Evolutionary conservation across 2,797 vertebrate genomes (phyloP).

Genomic region (Xenops minutus): DNA sequence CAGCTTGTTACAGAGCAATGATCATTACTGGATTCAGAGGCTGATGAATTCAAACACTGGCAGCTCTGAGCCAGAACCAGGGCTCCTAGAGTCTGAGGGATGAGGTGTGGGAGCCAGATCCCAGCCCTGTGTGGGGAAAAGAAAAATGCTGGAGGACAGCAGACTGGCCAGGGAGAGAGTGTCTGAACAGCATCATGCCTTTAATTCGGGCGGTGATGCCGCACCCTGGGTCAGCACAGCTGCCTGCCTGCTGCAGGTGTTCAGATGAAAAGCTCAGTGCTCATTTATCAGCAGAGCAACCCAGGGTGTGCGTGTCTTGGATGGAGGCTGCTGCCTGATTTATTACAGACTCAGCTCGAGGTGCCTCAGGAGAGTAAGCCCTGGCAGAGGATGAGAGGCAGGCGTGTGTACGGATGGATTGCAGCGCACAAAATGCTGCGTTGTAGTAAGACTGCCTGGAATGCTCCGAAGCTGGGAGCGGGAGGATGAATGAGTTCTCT

Average conservation of each 20-base stretch:
- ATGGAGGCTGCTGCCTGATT: constrained; percentile 41
- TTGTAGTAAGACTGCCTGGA: constrained; percentile 11
- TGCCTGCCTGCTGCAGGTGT: constrained; percentile 18
- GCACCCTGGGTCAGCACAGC: accelerated
- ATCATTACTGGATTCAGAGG: background rate
- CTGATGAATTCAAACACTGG: background rate
- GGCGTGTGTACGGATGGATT: background rate
- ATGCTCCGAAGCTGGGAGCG: accelerated
- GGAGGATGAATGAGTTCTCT: constrained; percentile 19
- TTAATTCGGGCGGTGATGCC: accelerated
- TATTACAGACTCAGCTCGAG: background rate
- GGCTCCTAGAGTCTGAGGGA: background rate
- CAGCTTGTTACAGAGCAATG: background rate
- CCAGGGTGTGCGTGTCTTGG: constrained; percentile 2
- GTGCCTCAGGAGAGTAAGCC: background rate
- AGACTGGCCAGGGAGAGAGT: background rate
- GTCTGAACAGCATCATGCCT: background rate
- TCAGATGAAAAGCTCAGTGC: background rate
- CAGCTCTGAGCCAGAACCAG: background rate
- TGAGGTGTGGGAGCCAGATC: background rate
- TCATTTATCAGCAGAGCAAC: background rate
- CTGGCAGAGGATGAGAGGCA: constrained; percentile 55
- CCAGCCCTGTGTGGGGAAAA: background rate
- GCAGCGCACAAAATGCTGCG: background rate
- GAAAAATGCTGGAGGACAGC: accelerated